Evolutionary conservation across 2,888 invertebrate genomes (phyloP), one percentile per base, ranked within the genome.

Genomic region (Cerastoderma edule): DNA sequence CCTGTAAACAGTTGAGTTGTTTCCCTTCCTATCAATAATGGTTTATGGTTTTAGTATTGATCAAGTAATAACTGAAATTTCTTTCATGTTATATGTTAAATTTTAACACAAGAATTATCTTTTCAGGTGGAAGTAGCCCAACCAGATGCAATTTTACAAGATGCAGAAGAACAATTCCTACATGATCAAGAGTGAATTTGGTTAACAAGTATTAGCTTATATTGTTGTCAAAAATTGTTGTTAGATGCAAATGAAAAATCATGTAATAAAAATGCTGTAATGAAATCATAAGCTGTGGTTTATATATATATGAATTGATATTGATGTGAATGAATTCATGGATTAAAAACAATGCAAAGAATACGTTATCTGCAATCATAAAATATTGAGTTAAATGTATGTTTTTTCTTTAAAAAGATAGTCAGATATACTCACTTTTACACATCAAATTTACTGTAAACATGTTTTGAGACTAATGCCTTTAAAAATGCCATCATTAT

Each of bases 91-190:
- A 8, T 53, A 8, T 22, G 24, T 53, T 8, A 53, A 16, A 16
- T 53, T 8, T 16, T 16, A 39, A 53, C 8, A 53, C 22, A 8
- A 53, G 24, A n/a, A 22, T 53, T 22, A 53, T 24, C n/a, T 16
- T 60, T 60, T 39, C 78, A 92, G 92, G 82, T 91, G 16, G 84
- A 91, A 75, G 77, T 92, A 56, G 84, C 83, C n/a, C 85, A 89
- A 76, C 75, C 90, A 28, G 86, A 87, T n/a, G 80, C 79, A 22
- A 91, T 92, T 6, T 74, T 92, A 77, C 88, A 87, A 65, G 91
- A 91, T 65, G 89, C 91, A n/a, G 90, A 90, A 68, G 89, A 90
- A 64, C 75, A 83, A 63, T 90, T 91, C 78, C 72, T 89, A 73
- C 89, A 87, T 78, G 91, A 91, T 60, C 88, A 89, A 60, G 90